Base-by-base conservation (phyloP, 2,113 vertebrate genomes). In the Carassius carassius region DNA sequence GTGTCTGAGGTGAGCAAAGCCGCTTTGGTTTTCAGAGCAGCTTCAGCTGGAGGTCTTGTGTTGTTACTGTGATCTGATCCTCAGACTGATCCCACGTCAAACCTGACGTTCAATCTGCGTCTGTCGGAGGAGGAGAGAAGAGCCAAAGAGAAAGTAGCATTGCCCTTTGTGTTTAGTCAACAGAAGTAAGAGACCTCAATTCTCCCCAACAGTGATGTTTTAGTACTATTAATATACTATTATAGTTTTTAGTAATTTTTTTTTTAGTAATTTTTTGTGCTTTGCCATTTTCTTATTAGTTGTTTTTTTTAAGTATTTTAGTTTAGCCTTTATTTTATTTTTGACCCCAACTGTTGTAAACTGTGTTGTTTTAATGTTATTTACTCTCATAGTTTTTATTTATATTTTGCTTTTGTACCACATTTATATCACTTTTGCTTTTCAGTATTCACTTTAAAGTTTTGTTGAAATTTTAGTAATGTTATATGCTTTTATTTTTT, bases 101-200 rank as follows among this genome's bases (percentile, higher is more conserved):
- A 95, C 60, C 74, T 98, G 90, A 97, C 96, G 11, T 98, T 98
- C 88, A 97, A 97, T 88, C 94, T 97, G n/a, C 94, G 84, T 25
- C 90, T 98, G n/a, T 97, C 96, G 1, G 92, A 95, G 25, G 85
- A 90, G 51, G 96, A 97, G 78, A 93, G 92, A 2, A 87, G 94
- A 81, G 94, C 94, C 44, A 96, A 92, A 88, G 94, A 96, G 74
- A 94, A 93, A 51, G 92, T 97, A 62, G 89, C 94, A 3, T 94
- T 97, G 32, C 97, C 97, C 0, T 97, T 96, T 91, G 94, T 95
- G 35, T 96, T 97, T 92, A 97, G 95, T 80, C 92, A 94, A 85
- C 94, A 96, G 87, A 96, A 96, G 96, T 97, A 84, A 92, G 91
- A 47, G 12, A 49, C 14, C 0, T 25, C 3, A 13, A 25, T 62